Conservation (phyloP, 1,140 invertebrate genomes). For the Aphis gossypii region DNA sequence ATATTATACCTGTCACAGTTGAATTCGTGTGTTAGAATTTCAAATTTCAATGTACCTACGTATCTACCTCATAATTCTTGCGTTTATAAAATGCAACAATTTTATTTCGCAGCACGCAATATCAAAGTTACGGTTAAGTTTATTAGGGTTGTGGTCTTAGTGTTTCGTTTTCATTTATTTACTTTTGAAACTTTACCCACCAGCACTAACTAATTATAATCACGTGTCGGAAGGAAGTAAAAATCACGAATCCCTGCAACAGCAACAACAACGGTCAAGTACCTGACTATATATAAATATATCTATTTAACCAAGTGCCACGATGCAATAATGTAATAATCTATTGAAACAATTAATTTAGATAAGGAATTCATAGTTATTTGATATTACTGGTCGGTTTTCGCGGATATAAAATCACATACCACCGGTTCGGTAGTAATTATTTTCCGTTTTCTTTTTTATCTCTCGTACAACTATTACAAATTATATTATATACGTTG, state of each 20-base stretch:
- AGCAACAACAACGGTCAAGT: too few species aligned
- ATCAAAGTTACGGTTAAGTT: neutral
- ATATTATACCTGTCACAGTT: neutral
- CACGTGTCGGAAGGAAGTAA: neutral
- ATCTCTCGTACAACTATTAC: neutral
- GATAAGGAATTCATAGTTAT: neutral
- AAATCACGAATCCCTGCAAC: neutral
- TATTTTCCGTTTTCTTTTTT: neutral
- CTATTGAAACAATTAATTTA: neutral
- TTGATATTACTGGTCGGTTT: neutral
- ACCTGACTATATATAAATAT: too few species aligned
- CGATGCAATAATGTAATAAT: neutral
- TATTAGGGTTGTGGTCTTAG: neutral
- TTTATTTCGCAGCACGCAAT: neutral
- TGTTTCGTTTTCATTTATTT: neutral
- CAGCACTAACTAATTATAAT: neutral
- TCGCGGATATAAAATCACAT: neutral
- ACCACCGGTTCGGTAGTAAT: neutral
- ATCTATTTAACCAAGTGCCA: neutral
- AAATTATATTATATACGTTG: too few species aligned
- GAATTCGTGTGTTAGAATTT: neutral
- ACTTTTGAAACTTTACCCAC: neutral
- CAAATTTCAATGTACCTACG: neutral
- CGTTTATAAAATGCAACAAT: neutral
- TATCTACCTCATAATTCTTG: neutral